Evolutionary conservation across 2,113 vertebrate genomes (phyloP).

Genomic region (Peucedramus taeniatus): DNA sequence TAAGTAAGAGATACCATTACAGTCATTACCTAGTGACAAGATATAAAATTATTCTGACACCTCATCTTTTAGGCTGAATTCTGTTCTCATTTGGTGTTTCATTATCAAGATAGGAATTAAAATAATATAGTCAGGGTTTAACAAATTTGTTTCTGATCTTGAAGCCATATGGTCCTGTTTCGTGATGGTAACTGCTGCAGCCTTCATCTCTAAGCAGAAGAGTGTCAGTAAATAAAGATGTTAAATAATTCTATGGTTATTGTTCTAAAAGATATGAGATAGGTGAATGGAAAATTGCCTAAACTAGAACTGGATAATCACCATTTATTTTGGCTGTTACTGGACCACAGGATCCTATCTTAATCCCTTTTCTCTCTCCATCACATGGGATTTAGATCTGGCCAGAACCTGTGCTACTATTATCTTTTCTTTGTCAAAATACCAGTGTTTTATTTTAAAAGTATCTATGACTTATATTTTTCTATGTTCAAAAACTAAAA

Average conservation of each 20-base stretch:
- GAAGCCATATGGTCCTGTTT: neutral
- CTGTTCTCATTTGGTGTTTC: neutral
- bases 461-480: neutral
- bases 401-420: neutral
- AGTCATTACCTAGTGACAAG: slow-evolving; percentile 26
- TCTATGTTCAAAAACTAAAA: neutral
- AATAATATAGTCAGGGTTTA: neutral
- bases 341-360: neutral
- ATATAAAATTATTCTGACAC: slow-evolving; percentile 22
- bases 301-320: neutral
- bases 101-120: neutral
- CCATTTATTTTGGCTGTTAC: neutral
- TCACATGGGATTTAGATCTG: neutral
- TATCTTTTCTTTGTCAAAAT: neutral
- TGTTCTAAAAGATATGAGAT: neutral
- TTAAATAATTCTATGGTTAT: neutral
- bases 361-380: neutral
- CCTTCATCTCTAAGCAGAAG: neutral
- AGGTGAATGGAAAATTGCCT: neutral
- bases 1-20: slow-evolving; percentile 23
- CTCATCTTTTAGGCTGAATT: neutral
- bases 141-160: neutral
- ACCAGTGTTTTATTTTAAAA: neutral
- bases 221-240: neutral
- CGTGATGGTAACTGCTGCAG: neutral